phyloP scores from a whole-genome alignment of 2,113 vertebrate species.

The Pangasianodon hypophthalmus region DNA sequence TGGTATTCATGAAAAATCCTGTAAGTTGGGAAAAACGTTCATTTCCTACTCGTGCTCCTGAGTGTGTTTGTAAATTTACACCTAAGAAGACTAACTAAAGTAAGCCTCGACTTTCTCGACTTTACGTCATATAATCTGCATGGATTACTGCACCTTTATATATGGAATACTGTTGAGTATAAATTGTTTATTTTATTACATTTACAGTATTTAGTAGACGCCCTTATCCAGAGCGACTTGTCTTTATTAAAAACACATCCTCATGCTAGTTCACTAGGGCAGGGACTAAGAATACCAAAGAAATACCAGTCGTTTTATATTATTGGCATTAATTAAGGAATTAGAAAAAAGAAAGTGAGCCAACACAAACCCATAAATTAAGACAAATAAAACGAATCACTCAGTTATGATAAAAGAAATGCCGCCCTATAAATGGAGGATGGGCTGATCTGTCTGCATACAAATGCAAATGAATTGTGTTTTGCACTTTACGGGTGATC shows the following conservation, averaged over 20 bases:
- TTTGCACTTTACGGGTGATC: too few relatives aligned
- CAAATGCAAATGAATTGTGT: too few relatives aligned
- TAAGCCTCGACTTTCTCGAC: neutral
- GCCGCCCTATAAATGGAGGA: neutral
- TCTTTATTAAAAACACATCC: neutral
- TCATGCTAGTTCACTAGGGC: neutral
- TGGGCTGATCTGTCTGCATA: neutral
- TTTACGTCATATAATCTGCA: neutral
- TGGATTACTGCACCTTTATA: too few relatives aligned
- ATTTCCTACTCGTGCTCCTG: too few relatives aligned
- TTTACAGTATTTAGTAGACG: neutral
- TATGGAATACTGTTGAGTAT: neutral
- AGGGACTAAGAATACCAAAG: neutral
- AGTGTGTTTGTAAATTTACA: neutral
- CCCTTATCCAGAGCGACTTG: neutral
- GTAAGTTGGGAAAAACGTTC: neutral
- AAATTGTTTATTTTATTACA: neutral
- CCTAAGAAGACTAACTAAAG: neutral
- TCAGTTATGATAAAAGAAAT: neutral
- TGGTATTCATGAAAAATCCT: too few relatives aligned
- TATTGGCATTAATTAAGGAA: neutral
- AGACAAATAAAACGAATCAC: neutral
- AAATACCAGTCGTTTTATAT: neutral
- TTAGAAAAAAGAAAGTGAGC: neutral
- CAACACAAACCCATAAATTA: neutral